These are phyloP conservation scores for Bergia sp. DNA, from an alignment of 92 coral and sea anemone species.

Conservation along the genomic window DNA sequence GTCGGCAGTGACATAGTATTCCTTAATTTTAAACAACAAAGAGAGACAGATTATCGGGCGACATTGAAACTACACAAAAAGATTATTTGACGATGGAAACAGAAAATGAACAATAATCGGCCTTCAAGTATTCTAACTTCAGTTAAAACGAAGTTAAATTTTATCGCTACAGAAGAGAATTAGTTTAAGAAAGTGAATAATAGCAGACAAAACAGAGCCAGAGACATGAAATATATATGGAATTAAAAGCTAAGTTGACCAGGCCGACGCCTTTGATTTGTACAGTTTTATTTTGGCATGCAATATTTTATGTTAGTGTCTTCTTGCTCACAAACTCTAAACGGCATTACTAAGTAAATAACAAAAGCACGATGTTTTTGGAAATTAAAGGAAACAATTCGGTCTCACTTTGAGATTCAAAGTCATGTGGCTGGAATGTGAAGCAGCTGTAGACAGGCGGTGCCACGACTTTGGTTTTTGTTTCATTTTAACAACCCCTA, in stretches of 20 bases:
- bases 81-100: not conserved
- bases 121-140: constrained; percentile 5
- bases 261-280: not conserved
- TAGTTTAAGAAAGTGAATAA: not conserved
- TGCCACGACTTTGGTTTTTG: not conserved
- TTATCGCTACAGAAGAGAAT: constrained; percentile 14
- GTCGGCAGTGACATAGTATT: not conserved
- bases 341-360: constrained; percentile 14
- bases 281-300: not conserved
- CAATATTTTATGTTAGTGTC: not conserved
- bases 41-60: not conserved
- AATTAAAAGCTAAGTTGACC: not conserved
- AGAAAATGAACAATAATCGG: constrained; percentile 20
- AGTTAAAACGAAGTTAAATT: constrained; percentile 20
- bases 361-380: not conserved
- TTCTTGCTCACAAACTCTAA: not conserved
- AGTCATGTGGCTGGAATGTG: constrained; percentile 17
- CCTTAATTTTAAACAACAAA: constrained; percentile 1
- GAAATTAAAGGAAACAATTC: not conserved
- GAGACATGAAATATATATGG: not conserved
- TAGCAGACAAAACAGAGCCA: constrained; percentile 13
- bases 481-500: not conserved
- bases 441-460: constrained; percentile 38
- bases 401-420: not conserved
- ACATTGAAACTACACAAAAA: not conserved